Evolutionary conservation across 2,797 vertebrate genomes (phyloP), one percentile per base, ranked within the genome.

Genomic region (Sebastes jordani): DNA sequence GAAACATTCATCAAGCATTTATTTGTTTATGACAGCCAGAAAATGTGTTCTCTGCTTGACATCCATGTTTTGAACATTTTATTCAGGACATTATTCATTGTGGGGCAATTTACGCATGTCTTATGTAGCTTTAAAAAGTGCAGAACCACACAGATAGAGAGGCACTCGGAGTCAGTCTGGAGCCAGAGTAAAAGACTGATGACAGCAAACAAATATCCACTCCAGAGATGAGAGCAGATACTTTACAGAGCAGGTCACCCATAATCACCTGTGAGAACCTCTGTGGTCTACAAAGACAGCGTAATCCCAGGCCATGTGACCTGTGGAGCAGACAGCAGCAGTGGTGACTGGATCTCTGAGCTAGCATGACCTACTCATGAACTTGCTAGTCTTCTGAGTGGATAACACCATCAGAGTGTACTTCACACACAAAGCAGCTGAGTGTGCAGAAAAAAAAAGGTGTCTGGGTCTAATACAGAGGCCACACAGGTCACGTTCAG

Each of bases 211-310:
- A 93, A 89, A 86, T 76, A 84, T 91, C 83, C 90, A 91, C 91
- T 89, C 76, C 87, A 91, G 81, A 92, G 66, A 83, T 90, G 82
- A 90, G 77, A 91, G 86, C 84, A 76, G 86, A 89, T 88, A 88
- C 36, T 29, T 84, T 82, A 88, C 16, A 46, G 76, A 84, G 72
- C 80, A 91, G 78, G 87, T 87, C 91, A 91, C 84, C 88, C 88
- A 91, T 94, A 94, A 90, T 96, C 95, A 96, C 96, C 96, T 96
- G 95, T 89, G 89, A 92, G 87, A 92, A 93, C 92, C 88, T 91
- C 91, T 92, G 89, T 93, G 89, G 93, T 87, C 90, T 93, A 95
- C 83, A 94, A 94, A 92, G 86, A 92, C 89, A 67, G 87, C 79
- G 62, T 93, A 93, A 93, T 95, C 92, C 94, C 88, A 93, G 75